phyloP scores from a whole-genome alignment of 2,888 invertebrate genomes.

The Cephus sareptanus region DNA sequence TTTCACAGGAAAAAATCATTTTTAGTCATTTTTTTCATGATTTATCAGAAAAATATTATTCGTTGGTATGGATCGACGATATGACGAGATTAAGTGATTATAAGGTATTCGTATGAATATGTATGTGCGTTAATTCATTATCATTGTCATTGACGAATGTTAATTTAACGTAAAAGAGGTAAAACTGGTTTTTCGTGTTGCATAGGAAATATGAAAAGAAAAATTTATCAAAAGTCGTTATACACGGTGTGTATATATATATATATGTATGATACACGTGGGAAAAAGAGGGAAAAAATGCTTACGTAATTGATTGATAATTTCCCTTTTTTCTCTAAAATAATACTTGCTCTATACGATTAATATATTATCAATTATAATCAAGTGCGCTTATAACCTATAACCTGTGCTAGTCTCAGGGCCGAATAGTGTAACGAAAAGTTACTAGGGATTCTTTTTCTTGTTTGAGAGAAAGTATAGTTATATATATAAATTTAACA shows the following conservation, averaged over 20 bases:
- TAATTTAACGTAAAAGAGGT: neutral
- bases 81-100: neutral
- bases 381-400: neutral
- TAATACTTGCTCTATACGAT: neutral
- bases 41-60: neutral
- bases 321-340: neutral
- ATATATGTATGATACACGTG: neutral
- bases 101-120: neutral
- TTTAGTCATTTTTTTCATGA: neutral
- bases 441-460: constrained; percentile 7
- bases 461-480: constrained; percentile 28
- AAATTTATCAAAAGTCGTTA: neutral
- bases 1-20: too few relatives aligned
- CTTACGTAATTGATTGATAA: neutral
- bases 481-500: neutral
- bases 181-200: neutral
- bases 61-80: neutral
- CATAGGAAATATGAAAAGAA: neutral
- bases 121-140: neutral
- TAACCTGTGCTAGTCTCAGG: constrained; percentile 4
- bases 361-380: neutral
- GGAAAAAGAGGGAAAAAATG: neutral
- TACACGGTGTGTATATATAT: neutral
- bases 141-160: neutral
- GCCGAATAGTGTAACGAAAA: constrained; percentile 6